These are phyloP conservation scores for Aphodius sticticus DNA, from an alignment of 2,888 invertebrate genomes.

Conservation along the genomic window DNA sequence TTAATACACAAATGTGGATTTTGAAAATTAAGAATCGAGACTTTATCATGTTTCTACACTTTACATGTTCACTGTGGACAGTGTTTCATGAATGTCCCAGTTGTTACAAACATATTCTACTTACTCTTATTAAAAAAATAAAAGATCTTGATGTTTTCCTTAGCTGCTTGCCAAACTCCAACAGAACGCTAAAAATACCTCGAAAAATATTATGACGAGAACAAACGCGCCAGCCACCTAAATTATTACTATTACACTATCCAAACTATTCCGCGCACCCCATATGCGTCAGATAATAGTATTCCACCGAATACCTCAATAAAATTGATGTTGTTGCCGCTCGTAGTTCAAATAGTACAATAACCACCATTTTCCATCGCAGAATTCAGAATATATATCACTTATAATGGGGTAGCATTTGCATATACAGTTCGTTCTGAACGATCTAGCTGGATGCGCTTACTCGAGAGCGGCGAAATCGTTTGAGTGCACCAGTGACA, in stretches of 20 bases:
- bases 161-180: too few relatives aligned
- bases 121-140: too few relatives aligned
- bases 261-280: too few relatives aligned
- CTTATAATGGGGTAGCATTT: constrained; percentile 13
- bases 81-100: too few relatives aligned
- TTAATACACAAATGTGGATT: too few relatives aligned
- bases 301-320: not conserved
- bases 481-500: not conserved
- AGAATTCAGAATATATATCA: not conserved
- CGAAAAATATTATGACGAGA: too few relatives aligned
- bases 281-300: not conserved
- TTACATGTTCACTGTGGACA: too few relatives aligned
- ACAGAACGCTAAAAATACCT: too few relatives aligned
- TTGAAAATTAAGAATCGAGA: too few relatives aligned
- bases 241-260: not conserved
- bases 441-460: not conserved
- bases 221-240: not conserved
- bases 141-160: too few relatives aligned
- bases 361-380: not conserved
- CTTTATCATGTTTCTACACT: too few relatives aligned
- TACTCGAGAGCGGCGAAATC: not conserved
- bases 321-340: not conserved
- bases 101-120: too few relatives aligned
- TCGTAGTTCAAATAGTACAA: not conserved
- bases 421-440: constrained; percentile 19